Evolutionary conservation across 2,113 vertebrate species (phyloP), one percentile per base, ranked within the genome.

Genomic region (Chelonoidis abingdonii): DNA sequence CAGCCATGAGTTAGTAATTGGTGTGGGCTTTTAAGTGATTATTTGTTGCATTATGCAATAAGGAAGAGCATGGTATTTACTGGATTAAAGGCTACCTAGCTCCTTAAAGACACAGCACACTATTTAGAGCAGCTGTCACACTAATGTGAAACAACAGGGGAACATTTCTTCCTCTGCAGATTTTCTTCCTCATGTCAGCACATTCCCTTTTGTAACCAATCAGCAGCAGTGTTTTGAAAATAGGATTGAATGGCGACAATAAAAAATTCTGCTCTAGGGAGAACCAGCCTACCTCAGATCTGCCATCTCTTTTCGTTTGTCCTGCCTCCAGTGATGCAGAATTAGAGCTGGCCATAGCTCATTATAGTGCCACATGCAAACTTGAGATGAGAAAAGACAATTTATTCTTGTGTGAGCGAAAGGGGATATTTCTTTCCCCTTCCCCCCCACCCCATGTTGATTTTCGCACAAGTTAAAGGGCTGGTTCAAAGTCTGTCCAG

Each of bases 21-120:
- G 81, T 84, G 92, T 88, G 93, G 53, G 59, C 93, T 84, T 76
- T 62, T 57, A 44, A 53, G 81, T 27, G 83, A 97, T 94, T 92
- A 91, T 19, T 75, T 86, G 49, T 31, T 85, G 79, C 83, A 50
- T 65, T 91, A 94, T 93, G 83, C 93, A 92, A 16, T 0, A 8
- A 72, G 35, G 52, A 5, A 76, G 27, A 27, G 44, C 85, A 44
- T 89, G 84, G 89, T 4, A 87, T 91, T 93, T 84, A 84, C 86
- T 96, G 89, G 72, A 91, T 94, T 93, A 72, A 76, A 59, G 50
- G 25, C 25, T 89, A 87, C 81, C 47, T 5, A 24, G 44, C 72
- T 84, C 91, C 81, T 80, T 84, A 86, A 88, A 91, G 92, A 82
- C 59, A 76, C 72, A 89, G 86, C 87, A 84, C 88, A 0, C 16